These are phyloP conservation scores for Platycnemis pennipes DNA, from an alignment of 2,888 invertebrate genomes.

Conservation along the genomic window DNA sequence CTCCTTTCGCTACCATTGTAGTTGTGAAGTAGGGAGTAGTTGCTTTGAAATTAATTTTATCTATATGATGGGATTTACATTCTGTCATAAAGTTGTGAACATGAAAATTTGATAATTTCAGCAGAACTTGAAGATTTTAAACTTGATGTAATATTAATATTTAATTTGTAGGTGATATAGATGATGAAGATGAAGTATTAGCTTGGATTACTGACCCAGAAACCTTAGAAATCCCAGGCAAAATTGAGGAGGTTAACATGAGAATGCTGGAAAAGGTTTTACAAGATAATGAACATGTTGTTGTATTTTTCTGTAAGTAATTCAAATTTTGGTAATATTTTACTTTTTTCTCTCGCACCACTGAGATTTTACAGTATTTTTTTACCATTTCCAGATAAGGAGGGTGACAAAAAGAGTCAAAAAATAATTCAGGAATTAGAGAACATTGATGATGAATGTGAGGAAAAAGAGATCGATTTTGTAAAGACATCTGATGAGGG, in stretches of 20 bases:
- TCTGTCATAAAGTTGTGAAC: no score
- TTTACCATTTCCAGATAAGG: slow-evolving; percentile 84
- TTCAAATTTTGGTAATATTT: neutral
- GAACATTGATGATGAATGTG: slow-evolving; percentile 96
- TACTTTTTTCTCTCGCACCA: neutral
- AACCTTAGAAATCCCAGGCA: slow-evolving; percentile 93
- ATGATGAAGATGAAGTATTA: slow-evolving; percentile 94
- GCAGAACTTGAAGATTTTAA: neutral
- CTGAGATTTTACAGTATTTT: neutral
- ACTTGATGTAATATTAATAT: neutral
- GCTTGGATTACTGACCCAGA: slow-evolving; percentile 96
- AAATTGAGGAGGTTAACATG: slow-evolving; percentile 95
- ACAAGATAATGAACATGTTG: slow-evolving; percentile 92
- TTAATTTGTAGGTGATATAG: slow-evolving; percentile 85
- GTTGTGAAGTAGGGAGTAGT: no score
- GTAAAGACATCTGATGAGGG: slow-evolving; percentile 95
- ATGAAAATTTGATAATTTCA: neutral
- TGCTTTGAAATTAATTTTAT: no score
- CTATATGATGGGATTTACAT: no score
- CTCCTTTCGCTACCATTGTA: no score
- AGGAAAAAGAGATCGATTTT: slow-evolving; percentile 94
- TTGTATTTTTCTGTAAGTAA: slow-evolving; percentile 95
- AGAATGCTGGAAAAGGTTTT: slow-evolving; percentile 95
- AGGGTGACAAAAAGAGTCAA: slow-evolving; percentile 93
- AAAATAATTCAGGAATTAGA: slow-evolving; percentile 94